phyloP scores from a whole-genome alignment of 2,888 invertebrate species.

The Meta bourneti region DNA sequence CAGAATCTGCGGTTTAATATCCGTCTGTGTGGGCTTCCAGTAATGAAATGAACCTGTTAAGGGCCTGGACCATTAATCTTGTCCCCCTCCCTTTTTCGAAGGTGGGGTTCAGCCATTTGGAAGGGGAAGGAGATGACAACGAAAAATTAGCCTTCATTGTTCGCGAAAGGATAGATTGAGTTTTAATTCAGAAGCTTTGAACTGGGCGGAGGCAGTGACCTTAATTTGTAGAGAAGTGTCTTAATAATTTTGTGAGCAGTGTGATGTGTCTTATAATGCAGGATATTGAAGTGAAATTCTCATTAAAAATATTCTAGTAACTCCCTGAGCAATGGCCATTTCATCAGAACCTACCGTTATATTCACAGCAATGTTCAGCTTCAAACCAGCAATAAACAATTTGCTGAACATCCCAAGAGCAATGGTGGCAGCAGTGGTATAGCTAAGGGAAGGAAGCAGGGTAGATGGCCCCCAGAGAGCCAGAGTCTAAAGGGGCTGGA shows the following conservation, averaged over 20 bases:
- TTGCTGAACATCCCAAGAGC: no score
- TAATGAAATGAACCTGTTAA: slow-evolving; percentile 69
- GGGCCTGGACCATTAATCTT: slow-evolving; percentile 42
- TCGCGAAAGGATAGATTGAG: slow-evolving; percentile 12
- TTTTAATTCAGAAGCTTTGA: slow-evolving; percentile 38
- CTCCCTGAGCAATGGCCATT: no score
- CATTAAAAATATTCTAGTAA: background rate
- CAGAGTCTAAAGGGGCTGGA: no score
- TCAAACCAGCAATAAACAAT: no score
- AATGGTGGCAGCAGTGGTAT: no score
- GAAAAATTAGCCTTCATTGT: slow-evolving; percentile 63
- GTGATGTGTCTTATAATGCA: background rate
- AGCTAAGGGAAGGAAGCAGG: no score
- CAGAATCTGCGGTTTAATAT: background rate
- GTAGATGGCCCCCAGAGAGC: no score
- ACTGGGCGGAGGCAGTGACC: slow-evolving; percentile 24
- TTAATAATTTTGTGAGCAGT: slow-evolving; percentile 34
- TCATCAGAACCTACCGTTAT: no score
- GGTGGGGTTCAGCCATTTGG: slow-evolving; percentile 6
- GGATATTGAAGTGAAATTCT: slow-evolving; percentile 1
- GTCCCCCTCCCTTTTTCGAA: background rate
- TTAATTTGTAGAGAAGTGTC: slow-evolving; percentile 37
- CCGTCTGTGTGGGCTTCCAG: slow-evolving; percentile 49
- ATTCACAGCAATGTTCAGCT: no score
- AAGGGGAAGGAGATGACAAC: slow-evolving; percentile 21